A percentile compares a stretch with the other conserved stretches of the same genome.
Conservation (phyloP, 92 coral and sea anemone species). For the Phenganax marumi region DNA sequence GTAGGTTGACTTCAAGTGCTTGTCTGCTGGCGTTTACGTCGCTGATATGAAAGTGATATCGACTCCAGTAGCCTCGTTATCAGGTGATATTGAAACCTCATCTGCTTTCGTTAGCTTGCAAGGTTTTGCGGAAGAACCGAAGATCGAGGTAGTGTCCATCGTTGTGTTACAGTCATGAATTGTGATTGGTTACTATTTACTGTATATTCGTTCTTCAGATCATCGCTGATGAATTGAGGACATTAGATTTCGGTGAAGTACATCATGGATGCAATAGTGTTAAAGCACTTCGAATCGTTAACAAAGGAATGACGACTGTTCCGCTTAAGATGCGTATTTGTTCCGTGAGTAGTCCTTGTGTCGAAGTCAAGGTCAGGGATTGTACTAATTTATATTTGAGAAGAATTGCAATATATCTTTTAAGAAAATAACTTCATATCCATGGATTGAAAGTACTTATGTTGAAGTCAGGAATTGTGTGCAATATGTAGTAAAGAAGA, state of each 20-base stretch:
- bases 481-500: no score
- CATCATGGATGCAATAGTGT: conserved; percentile 71
- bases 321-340: conserved; percentile 87
- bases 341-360: conserved; percentile 66
- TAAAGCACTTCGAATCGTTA: conserved; percentile 74
- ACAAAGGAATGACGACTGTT: conserved; percentile 85
- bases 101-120: conserved; percentile 72
- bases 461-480: no score
- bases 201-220: conserved; percentile 49
- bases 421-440: no score
- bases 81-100: conserved; percentile 55
- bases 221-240: conserved; percentile 77
- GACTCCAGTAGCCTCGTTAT: conserved; percentile 71
- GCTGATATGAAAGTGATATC: conserved; percentile 81
- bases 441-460: no score
- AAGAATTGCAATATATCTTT: no score
- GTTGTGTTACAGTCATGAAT: neutral
- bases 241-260: conserved; percentile 89
- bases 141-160: conserved; percentile 65
- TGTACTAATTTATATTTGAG: no score
- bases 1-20: conserved; percentile 78
- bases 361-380: no score
- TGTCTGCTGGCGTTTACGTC: conserved; percentile 74
- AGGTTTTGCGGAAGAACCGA: conserved; percentile 82
- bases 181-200: neutral